These are phyloP conservation scores for Oncorhynchus clarkii DNA, from an alignment of 2,113 vertebrate species.

Conservation along the genomic window DNA sequence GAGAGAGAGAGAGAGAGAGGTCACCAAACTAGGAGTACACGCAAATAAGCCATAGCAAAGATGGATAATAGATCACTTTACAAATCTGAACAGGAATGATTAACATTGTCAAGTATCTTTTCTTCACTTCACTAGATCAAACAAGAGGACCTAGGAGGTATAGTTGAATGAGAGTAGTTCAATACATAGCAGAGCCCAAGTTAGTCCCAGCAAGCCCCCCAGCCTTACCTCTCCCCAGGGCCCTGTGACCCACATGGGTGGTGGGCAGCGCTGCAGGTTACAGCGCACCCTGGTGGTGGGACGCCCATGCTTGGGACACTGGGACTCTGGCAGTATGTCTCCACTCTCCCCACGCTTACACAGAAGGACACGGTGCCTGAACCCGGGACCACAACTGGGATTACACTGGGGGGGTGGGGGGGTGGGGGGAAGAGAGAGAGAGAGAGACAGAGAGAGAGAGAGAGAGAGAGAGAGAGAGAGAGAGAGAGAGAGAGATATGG, in stretches of 20 bases:
- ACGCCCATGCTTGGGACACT: conserved; percentile 80
- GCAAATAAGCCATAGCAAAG: not conserved
- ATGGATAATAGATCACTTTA: not conserved
- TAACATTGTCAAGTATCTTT: not conserved
- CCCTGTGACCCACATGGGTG: conserved; percentile 86
- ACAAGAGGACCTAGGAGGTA: not conserved
- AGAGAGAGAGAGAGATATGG: not conserved
- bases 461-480: not conserved
- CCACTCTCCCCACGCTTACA: conserved; percentile 90
- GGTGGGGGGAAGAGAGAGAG: not conserved
- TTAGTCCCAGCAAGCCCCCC: not conserved
- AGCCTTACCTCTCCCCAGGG: conserved; percentile 92
- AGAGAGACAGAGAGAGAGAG: not conserved
- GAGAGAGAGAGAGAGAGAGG: conserved; percentile 9
- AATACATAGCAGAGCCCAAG: not conserved
- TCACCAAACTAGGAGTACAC: not conserved
- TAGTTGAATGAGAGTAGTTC: not conserved
- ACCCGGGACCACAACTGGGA: conserved; percentile 91
- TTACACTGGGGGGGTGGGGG: conserved; percentile 77
- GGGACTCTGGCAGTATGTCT: conserved; percentile 75
- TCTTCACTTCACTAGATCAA: too few species aligned
- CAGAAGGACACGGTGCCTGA: conserved; percentile 89
- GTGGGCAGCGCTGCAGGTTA: conserved; percentile 92
- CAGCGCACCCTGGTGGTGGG: conserved; percentile 93
- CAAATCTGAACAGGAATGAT: not conserved